Percentiles rank a stretch among this genome's conserved stretches.
Conservation (phyloP, 37 sponge, comb jelly and placozoan genomes). For the Petrosia ficiformis region DNA sequence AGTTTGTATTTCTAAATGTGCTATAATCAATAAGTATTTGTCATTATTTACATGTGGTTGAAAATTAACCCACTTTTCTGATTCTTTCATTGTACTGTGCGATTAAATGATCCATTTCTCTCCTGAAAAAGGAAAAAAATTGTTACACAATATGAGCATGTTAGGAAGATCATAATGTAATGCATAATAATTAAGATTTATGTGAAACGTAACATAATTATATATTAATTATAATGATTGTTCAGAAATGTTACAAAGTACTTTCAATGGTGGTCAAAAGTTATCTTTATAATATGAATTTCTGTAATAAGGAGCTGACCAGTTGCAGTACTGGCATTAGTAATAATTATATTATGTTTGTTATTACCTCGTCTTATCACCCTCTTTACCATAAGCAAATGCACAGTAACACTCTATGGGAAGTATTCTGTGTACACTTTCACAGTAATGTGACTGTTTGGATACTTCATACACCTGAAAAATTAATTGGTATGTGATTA, state of each 20-base stretch:
- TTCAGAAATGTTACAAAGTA: neutral
- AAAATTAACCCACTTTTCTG: slow-evolving; percentile 32
- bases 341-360: neutral
- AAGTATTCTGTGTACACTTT: slow-evolving; percentile 53
- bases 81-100: slow-evolving; percentile 44
- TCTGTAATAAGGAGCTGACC: too few relatives aligned
- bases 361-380: slow-evolving; percentile 47
- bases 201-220: too few relatives aligned
- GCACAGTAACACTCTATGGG: slow-evolving; percentile 78
- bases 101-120: slow-evolving; percentile 44
- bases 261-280: slow-evolving; percentile 40
- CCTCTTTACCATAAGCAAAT: slow-evolving; percentile 46
- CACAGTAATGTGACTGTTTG: slow-evolving; percentile 53
- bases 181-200: too few relatives aligned
- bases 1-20: too few relatives aligned
- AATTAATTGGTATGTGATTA: neutral
- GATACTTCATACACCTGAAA: slow-evolving; percentile 65
- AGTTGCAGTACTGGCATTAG: too few relatives aligned
- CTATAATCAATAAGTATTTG: too few relatives aligned
- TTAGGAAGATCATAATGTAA: too few relatives aligned
- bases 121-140: too few relatives aligned
- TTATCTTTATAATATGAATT: neutral
- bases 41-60: too few relatives aligned
- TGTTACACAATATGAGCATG: too few relatives aligned
- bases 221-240: neutral